Base-by-base conservation (phyloP, 2,113 vertebrate genomes). In the Labeo catla region DNA sequence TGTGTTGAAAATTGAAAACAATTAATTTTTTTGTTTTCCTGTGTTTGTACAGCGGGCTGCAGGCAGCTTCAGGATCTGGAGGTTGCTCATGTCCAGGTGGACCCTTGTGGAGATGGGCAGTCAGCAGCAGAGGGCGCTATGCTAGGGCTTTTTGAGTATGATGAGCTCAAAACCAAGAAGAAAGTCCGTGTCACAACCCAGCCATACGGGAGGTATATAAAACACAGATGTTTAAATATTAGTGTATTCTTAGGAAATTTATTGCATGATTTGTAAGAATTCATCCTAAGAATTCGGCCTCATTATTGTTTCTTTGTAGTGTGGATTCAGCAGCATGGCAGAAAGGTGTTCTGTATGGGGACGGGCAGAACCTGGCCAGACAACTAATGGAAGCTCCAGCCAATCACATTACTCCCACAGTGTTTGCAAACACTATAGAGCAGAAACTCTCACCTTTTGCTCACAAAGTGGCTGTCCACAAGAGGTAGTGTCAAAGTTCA, bases 341-440 rank as follows among this genome's bases (percentile, higher is more conserved):
- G 87, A 98, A 93, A 92, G 98, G 98, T 0, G 87, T 97, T n/a
- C 7, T 81, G 73, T 98, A 97, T 0, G 98, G 94, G 47, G 95
- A 98, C 45, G 98, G 98, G 8, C 98, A 99, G 91, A 99, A 99
- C 88, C 88, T 99, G 0, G 98, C 98, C 21, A 95, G 98, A 16
- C 93, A 95, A 6, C 91, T 99, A 74, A 99, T 99, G 98, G 98
- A 99, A 90, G 95, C 95, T 16, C 98, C 98, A 36, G 97, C 98
- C 89, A 99, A 99, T 87, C 92, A 97, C 72, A 92, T 99, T 83
- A 99, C 98, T 6, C 98, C 98, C 6, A 95, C 94, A 65, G 94
- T 91, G 78, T 99, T 99, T 88, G 97, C 97, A 0, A 93, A 95
- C 88, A 92, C 93, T 2, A 95, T 99, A 83, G 96, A 97, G 90